These are phyloP conservation scores for Phrynocephalus versicolor DNA, from an alignment of 2,113 vertebrate species.

Conservation along the genomic window DNA sequence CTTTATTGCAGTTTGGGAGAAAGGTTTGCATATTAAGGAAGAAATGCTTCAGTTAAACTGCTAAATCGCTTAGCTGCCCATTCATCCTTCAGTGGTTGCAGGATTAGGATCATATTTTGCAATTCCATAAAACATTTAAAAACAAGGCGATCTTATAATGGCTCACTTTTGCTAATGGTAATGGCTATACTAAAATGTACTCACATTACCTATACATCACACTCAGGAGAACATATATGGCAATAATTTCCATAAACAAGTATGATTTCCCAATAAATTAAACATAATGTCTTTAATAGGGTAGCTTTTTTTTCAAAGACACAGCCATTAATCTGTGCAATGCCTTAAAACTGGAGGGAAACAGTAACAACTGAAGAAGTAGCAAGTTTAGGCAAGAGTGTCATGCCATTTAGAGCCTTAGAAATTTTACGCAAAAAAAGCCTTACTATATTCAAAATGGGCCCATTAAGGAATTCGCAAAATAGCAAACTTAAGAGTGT, in stretches of 20 bases:
- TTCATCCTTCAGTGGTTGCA: background rate
- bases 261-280: background rate
- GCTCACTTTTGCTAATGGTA: slow-evolving; percentile 6
- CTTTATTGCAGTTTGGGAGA: background rate
- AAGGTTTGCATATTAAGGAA: background rate
- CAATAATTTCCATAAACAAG: background rate
- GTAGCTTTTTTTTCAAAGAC: background rate
- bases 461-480: background rate
- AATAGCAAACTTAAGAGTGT: background rate
- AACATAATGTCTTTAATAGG: background rate
- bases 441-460: too few relatives aligned
- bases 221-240: background rate
- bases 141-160: background rate
- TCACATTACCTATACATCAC: background rate
- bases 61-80: background rate
- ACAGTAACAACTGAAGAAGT: background rate
- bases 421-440: background rate
- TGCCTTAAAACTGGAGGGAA: background rate
- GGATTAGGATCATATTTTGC: background rate
- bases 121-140: background rate
- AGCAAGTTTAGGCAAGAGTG: background rate
- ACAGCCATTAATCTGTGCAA: slow-evolving; percentile 14
- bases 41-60: background rate
- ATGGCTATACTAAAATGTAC: slow-evolving; percentile 9
- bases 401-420: background rate